Evolutionary conservation across 2,797 vertebrate genomes (phyloP).

Genomic region (Leptoclinus maculatus): DNA sequence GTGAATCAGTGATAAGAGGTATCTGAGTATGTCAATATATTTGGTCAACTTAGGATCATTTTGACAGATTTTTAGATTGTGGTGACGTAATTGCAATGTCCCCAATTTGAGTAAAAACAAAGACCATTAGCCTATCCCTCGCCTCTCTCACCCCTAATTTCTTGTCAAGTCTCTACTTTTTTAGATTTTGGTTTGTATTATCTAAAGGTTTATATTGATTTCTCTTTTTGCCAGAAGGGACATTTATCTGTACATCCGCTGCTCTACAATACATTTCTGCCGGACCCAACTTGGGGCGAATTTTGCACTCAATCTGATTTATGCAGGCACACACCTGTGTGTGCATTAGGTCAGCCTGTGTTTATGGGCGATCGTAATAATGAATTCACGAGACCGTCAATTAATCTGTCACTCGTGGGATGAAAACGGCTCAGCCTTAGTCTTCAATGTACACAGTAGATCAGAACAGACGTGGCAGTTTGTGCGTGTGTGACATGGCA

Average conservation of each 20-base stretch:
- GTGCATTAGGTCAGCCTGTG: conserved; percentile 24
- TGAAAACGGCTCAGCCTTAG: conserved; percentile 50
- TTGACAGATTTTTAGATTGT: not conserved
- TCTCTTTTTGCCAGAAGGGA: conserved; percentile 40
- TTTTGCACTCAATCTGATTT: conserved; percentile 53
- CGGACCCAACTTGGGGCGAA: conserved; percentile 25
- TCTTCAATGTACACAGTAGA: conserved; percentile 56
- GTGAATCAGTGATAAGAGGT: not conserved
- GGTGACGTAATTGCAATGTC: not conserved
- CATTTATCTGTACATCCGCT: conserved; percentile 54
- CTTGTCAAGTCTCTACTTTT: not conserved
- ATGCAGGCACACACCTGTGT: conserved; percentile 59
- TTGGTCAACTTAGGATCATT: not conserved
- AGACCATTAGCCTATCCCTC: not conserved
- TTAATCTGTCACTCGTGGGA: conserved; percentile 67
- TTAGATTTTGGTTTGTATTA: not conserved
- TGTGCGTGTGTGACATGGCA: conserved; percentile 29
- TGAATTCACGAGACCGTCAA: conserved; percentile 72
- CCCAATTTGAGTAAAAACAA: not conserved
- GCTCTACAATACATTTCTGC: conserved; percentile 55
- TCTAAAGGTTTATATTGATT: conserved; percentile 33
- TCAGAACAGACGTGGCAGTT: conserved; percentile 43
- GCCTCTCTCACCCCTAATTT: not conserved
- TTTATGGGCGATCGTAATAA: conserved; percentile 56
- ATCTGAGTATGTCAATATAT: not conserved